These are phyloP conservation scores for Formicarius rufipectus DNA, from an alignment of 2,113 vertebrate species.

Conservation along the genomic window DNA sequence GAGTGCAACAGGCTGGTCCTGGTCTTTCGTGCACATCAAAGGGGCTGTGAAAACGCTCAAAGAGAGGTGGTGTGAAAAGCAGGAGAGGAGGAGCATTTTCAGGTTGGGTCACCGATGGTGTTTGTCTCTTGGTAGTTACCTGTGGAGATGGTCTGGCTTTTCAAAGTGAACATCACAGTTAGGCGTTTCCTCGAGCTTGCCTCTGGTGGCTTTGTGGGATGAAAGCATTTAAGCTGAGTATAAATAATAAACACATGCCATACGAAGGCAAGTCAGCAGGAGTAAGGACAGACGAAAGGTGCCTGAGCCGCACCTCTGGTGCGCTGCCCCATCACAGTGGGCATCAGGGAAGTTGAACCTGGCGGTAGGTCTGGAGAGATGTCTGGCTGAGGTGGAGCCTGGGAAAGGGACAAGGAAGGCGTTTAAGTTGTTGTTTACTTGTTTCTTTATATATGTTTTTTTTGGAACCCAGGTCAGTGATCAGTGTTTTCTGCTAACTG, in stretches of 20 bases:
- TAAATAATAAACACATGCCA: neutral
- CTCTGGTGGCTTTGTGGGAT: neutral
- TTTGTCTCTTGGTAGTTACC: neutral
- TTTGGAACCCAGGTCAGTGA: neutral
- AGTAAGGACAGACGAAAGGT: neutral
- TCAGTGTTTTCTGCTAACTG: neutral
- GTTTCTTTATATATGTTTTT: neutral
- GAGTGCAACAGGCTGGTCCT: neutral
- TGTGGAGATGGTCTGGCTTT: neutral
- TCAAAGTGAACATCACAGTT: neutral
- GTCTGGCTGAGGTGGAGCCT: neutral
- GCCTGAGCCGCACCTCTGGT: rapidly evolving
- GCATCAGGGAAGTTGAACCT: neutral
- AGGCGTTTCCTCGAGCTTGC: neutral
- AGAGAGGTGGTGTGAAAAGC: neutral
- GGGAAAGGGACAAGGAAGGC: neutral
- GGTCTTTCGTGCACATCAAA: neutral
- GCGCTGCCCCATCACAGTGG: rapidly evolving
- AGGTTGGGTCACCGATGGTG: neutral
- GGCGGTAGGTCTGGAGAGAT: neutral
- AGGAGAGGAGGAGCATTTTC: neutral
- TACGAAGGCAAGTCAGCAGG: neutral
- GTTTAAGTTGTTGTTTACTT: neutral
- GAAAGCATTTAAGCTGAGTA: neutral
- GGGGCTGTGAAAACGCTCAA: neutral